Evolutionary conservation across 2,888 invertebrate genomes (phyloP), one percentile per base, ranked within the genome.

Genomic region (Phyllotreta cruciferae): DNA sequence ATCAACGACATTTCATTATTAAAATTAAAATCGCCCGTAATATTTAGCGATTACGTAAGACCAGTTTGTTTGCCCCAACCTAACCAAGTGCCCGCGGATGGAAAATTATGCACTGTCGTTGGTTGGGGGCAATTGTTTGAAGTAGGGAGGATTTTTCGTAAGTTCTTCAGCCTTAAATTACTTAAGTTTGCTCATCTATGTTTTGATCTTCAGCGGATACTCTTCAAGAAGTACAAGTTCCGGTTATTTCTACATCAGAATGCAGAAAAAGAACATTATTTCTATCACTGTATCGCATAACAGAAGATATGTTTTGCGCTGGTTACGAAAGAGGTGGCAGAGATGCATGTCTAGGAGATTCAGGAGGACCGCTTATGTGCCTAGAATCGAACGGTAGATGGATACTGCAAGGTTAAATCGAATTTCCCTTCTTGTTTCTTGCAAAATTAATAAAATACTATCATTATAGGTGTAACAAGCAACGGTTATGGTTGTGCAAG

Each of bases 121-220:
- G 92, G 92, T 4, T 92, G 92, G 92, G 92, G 92, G 35, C 91
- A 92, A 76, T 83, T 91, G 0, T 90, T 89, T 73, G 92, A 92
- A 81, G 88, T 90, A 64, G 91, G 91, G 57, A 83, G 90, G 64
- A 89, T 91, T 61, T 92, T 92, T 78, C 92, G 92, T 92, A 82
- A 89, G 91, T 79, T 34, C 5, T 34, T 50, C 10, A 41, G 10
- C 14, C 24, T 3, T 13, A 52, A 50, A 50, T 7, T 11, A 24
- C 11, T 0, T 36, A 34, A 24, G 8, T 6, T n/a, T 35, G 10
- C 11, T 42, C 9, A 5, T 24, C n/a, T 34, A 13, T 41, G 10
- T 5, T 13, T 79, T 47, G 80, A 9, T 49, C 63, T 66, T 36
- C 35, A 92, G 92, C 92, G 73, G 92, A 92, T 78, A 92, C 91